Evolutionary conservation across 2,113 vertebrate species (phyloP).

Genomic region (Calidris pugnax): DNA sequence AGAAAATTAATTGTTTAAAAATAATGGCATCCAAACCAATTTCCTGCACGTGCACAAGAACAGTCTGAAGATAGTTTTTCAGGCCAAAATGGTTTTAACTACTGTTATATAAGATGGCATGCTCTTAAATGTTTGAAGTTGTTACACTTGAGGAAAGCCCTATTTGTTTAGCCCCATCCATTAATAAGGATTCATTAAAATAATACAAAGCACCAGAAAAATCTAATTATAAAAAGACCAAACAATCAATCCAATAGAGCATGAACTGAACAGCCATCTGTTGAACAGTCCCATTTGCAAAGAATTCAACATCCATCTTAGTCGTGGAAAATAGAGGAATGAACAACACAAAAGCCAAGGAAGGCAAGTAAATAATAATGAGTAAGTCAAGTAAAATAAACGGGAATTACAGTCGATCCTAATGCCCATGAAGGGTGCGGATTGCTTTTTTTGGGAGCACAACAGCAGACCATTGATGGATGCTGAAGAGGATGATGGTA

Average conservation of each 20-base stretch:
- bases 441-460: background rate
- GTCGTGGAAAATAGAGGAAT: background rate
- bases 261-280: slow-evolving; percentile 58
- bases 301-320: slow-evolving; percentile 47
- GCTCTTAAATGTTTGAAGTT: background rate
- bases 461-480: accelerated
- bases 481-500: background rate
- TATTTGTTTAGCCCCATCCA: slow-evolving; percentile 29
- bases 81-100: background rate
- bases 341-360: background rate
- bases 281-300: slow-evolving; percentile 33
- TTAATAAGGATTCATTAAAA: slow-evolving; percentile 65
- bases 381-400: background rate
- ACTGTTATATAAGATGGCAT: background rate
- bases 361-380: background rate
- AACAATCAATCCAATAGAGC: slow-evolving; percentile 50
- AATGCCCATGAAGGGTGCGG: background rate
- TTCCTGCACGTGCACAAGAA: background rate
- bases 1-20: slow-evolving; percentile 45
- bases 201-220: slow-evolving; percentile 57
- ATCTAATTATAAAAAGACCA: slow-evolving; percentile 51
- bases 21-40: slow-evolving; percentile 1
- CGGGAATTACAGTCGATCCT: background rate
- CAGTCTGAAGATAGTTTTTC: background rate
- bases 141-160: background rate